Evolutionary conservation across 2,888 invertebrate species (phyloP), one percentile per base, ranked within the genome.

Genomic region (Andricus curvator): DNA sequence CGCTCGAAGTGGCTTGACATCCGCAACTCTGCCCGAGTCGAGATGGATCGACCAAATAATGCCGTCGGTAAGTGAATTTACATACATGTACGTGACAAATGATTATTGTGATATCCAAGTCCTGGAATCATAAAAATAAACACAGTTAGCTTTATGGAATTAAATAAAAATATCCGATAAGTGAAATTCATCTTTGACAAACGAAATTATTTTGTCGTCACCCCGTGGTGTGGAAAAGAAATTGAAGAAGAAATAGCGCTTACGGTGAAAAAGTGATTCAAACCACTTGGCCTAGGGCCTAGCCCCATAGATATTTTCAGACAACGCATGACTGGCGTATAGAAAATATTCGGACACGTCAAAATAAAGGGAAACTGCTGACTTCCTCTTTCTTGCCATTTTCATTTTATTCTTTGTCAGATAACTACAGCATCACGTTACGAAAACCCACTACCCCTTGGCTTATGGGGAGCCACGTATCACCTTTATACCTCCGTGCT

Each of bases 401-500:
- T 74, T 74, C 33, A 56, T 74, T 74, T 22, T 74, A 74, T 74
- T 74, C 20, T 70, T 29, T 74, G 5, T 56, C 56, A 51, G 74
- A 74, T 74, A 37, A 74, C 51, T 56, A 37, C 33, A 74, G 74
- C 48, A 48, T 48, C 29, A 51, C 48, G 20, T 74, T 74, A 74
- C 51, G 37, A 65, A 77, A 77, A 37, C 62, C 64, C n/a, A 77
- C 37, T 25, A 77, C 77, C 64, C 77, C 62, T 41, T 77, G 37
- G 77, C 29, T 77, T 62, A 62, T 77, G 44, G 85, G 74, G n/a
- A 56, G 51, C 51, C 70, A 70, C 88, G 88, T 87, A 89, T 89
- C 88, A 88, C 88, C 88, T 89, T 88, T 86, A 87, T 85, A 84
- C 85, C 85, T 83, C 84, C 60, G 84, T 85, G 80, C 85, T 85